These are phyloP conservation scores for Vanessa atalanta DNA, from an alignment of 1,140 invertebrate species.

Conservation along the genomic window DNA sequence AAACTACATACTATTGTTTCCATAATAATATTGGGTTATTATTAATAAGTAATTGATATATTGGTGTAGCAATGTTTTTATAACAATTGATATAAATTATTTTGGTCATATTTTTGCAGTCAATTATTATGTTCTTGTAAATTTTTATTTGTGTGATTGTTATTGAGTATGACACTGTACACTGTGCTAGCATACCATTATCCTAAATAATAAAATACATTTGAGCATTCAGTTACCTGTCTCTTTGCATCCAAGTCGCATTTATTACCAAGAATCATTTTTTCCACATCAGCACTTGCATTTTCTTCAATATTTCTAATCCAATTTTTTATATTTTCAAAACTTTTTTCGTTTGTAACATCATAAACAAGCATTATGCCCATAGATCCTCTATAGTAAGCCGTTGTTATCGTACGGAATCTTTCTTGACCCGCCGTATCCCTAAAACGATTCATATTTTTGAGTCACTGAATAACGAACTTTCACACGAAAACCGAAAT, in stretches of 20 bases:
- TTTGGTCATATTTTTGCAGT: no score
- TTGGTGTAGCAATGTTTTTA: no score
- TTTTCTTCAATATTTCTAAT: slow-evolving; percentile 99
- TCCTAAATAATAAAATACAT: not conserved
- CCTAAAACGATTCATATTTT: slow-evolving; percentile 67
- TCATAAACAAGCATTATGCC: slow-evolving; percentile 99
- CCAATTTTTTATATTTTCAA: slow-evolving; percentile 99
- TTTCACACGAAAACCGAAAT: slow-evolving; percentile 28
- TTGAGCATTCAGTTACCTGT: slow-evolving; percentile 83
- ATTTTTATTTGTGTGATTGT: no score
- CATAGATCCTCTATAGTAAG: slow-evolving; percentile 98
- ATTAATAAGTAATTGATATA: not conserved
- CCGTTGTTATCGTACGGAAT: slow-evolving; percentile 98
- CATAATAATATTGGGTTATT: slow-evolving; percentile 1
- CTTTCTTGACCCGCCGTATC: slow-evolving; percentile 97
- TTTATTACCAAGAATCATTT: slow-evolving; percentile 99
- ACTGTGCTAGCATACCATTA: no score
- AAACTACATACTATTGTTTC: not conserved
- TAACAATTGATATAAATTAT: no score
- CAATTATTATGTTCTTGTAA: no score
- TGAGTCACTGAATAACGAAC: slow-evolving; percentile 22
- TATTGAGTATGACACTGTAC: no score
- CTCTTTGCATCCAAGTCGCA: slow-evolving; percentile 99
- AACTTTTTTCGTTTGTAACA: slow-evolving; percentile 98
- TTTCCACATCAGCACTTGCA: slow-evolving; percentile 99